Percentiles rank a stretch among this genome's conserved stretches.
These are phyloP conservation scores for Brienomyrus brachyistius DNA, from an alignment of 2,113 vertebrate species.

Conservation along the genomic window DNA sequence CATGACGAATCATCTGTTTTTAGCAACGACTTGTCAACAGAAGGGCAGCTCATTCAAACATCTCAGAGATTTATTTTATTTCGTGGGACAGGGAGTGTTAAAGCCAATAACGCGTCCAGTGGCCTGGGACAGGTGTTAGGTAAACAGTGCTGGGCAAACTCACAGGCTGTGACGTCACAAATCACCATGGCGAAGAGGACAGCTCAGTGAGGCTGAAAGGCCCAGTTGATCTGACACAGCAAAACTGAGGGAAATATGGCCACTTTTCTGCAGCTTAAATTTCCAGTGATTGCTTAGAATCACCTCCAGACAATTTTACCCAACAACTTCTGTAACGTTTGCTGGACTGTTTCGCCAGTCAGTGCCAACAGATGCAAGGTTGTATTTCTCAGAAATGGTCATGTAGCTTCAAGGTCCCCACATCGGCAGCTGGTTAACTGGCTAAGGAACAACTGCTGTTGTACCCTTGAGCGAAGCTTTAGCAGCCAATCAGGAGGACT, in stretches of 20 bases:
- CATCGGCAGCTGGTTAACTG: background rate
- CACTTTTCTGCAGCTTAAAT: background rate
- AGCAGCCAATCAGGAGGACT: background rate
- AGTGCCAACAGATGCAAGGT: background rate
- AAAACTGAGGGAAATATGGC: background rate
- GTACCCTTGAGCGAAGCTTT: background rate
- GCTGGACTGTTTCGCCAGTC: background rate
- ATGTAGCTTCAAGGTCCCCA: background rate
- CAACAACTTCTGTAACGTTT: background rate
- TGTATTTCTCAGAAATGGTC: background rate
- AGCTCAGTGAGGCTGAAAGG: background rate
- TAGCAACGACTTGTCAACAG: background rate
- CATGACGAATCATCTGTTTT: background rate
- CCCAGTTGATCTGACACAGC: background rate
- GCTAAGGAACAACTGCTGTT: background rate
- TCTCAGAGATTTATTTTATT: background rate
- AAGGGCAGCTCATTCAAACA: background rate
- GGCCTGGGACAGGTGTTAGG: background rate
- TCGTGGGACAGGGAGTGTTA: background rate
- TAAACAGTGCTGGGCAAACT: background rate
- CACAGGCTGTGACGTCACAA: background rate
- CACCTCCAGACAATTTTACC: background rate
- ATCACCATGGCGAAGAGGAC: background rate
- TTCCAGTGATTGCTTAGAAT: background rate
- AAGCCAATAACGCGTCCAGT: background rate